Evolutionary conservation across 2,888 invertebrate species (phyloP), one percentile per base, ranked within the genome.

Genomic region (Nemapogon koenigi): DNA sequence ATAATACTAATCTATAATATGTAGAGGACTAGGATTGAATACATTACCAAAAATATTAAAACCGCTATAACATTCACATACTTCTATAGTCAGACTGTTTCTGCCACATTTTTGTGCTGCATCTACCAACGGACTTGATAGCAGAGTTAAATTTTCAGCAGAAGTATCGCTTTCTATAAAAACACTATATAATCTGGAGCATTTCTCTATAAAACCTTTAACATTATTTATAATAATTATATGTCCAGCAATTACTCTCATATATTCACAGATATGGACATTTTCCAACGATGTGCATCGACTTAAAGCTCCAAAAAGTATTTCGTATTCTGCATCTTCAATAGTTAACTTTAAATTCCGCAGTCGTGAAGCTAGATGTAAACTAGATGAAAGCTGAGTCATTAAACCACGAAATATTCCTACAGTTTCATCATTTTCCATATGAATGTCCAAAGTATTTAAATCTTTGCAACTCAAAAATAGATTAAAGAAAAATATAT

Each of bases 21-120:
- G 53, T 41, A 61, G 49, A 40, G 60, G 60, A 32, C 60, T 61
- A 2, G 60, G 60, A 42, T 53, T 59, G 43, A 60, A 60, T 2
- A 61, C 57, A 40, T 60, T 59, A 11, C 46, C 52, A 40, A 58
- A 61, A 4, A 56, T 57, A 43, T 59, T 60, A 53, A 55, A 59
- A n/a, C 56, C 55, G 15, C 52, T 47, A 32, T 51, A 53, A 16
- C 52, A 50, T 19, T 54, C 51, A 36, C 57, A 52, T 1, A 60
- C 53, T 41, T 60, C 55, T 4, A 61, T 41, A 38, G 43, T 46
- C 13, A 61, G 44, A 18, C 58, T 45, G 26, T 53, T 44, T 14
- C 50, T 48, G 3, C 42, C 46, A 2, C 49, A 41, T n/a, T 22
- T 41, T 27, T 59, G 56, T 4, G 53, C 51, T 4, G 43, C 41